Conservation (phyloP, 2,888 invertebrate species). For the Busseola fusca region DNA sequence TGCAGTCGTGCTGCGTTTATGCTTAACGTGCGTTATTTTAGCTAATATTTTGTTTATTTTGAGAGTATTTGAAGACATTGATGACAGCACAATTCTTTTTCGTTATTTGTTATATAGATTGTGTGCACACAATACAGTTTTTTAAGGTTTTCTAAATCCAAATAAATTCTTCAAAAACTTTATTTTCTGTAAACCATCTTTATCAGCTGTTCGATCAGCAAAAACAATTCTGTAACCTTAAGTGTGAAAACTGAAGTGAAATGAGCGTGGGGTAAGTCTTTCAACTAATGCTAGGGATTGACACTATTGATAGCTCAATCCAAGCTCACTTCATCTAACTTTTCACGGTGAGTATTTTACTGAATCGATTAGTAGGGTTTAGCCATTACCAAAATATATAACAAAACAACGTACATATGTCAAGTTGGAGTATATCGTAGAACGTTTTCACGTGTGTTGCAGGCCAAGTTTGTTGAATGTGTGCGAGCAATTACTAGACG, state of each 20-base stretch:
- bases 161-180: neutral
- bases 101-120: neutral
- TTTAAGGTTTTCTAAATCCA: neutral
- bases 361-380: too few species aligned
- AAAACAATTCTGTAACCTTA: too few species aligned
- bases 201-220: neutral
- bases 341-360: too few species aligned
- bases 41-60: conserved; percentile 18
- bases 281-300: too few species aligned
- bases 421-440: conserved; percentile 16
- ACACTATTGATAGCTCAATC: too few species aligned
- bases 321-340: too few species aligned
- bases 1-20: conserved; percentile 49
- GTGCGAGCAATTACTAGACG: conserved; percentile 78
- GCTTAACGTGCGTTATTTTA: conserved; percentile 58
- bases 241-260: too few species aligned
- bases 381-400: neutral
- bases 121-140: neutral
- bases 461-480: conserved; percentile 70
- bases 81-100: neutral
- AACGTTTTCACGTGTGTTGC: conserved; percentile 44
- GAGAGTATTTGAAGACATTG: neutral
- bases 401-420: neutral
- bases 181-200: neutral
- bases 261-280: too few species aligned